Evolutionary conservation across 1,140 invertebrate genomes (phyloP).

Genomic region (Potamilus streckersoni): DNA sequence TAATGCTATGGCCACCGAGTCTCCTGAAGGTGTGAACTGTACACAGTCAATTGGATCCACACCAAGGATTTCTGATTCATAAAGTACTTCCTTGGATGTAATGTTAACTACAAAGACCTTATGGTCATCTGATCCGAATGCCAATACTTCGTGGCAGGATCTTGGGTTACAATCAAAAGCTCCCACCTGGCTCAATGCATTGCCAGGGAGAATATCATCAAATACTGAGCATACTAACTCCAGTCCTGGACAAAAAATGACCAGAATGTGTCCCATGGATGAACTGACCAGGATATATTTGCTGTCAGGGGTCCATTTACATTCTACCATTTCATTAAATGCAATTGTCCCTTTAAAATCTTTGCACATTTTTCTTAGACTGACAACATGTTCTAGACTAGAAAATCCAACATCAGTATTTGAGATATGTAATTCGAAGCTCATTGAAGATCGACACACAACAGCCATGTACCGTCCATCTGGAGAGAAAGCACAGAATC

Average conservation of each 20-base stretch:
- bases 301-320: slow-evolving; percentile 52
- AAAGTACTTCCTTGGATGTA: slow-evolving; percentile 15
- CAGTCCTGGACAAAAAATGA: slow-evolving; percentile 22
- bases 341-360: slow-evolving; percentile 29
- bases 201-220: slow-evolving; percentile 24
- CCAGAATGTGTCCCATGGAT: slow-evolving; percentile 33
- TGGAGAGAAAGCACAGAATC: slow-evolving; percentile 41
- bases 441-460: slow-evolving; percentile 23
- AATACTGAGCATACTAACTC: slow-evolving; percentile 27
- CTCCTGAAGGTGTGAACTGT: slow-evolving; percentile 14
- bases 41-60: slow-evolving; percentile 22
- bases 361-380: slow-evolving; percentile 31
- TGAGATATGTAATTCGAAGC: slow-evolving; percentile 33
- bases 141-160: slow-evolving; percentile 29
- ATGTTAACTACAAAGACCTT: slow-evolving; percentile 36
- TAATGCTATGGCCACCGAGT: slow-evolving; percentile 15
- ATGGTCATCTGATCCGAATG: slow-evolving; percentile 32
- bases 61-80: not conserved
- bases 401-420: slow-evolving; percentile 11
- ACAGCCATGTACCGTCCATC: slow-evolving; percentile 44
- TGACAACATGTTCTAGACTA: slow-evolving; percentile 9
- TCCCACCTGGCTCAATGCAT: slow-evolving; percentile 29
- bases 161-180: slow-evolving; percentile 51
- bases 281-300: slow-evolving; percentile 38
- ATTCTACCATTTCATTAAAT: slow-evolving; percentile 44